phyloP scores from a whole-genome alignment of 37 sponge, comb jelly and placozoan genomes.

The Halichondria panicea region DNA sequence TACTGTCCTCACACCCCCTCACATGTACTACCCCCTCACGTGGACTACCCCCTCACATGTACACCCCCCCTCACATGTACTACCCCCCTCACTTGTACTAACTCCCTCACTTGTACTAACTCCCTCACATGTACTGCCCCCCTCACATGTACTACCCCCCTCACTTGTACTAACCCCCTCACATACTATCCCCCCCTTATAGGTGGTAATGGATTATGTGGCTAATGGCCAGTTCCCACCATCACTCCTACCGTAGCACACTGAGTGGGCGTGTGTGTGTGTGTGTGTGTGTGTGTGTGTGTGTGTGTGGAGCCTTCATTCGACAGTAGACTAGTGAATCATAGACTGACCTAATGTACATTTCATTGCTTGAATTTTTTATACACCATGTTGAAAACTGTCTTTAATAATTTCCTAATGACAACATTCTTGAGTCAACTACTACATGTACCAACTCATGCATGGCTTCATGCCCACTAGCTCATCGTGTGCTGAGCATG shows the following conservation, averaged over 20 bases:
- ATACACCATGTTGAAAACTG: too few relatives aligned
- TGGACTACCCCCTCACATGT: not conserved
- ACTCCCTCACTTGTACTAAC: not conserved
- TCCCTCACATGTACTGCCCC: not conserved
- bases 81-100: not conserved
- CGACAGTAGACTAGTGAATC: not conserved
- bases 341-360: too few relatives aligned
- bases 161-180: not conserved
- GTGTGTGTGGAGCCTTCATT: constrained; percentile 19
- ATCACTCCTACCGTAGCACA: constrained; percentile 31
- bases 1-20: not conserved
- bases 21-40: not conserved
- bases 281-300: constrained; percentile 43
- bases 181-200: not conserved
- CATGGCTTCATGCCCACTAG: too few relatives aligned
- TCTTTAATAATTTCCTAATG: too few relatives aligned
- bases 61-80: constrained; percentile 12
- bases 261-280: constrained; percentile 21
- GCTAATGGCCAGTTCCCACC: constrained; percentile 48
- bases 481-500: too few relatives aligned
- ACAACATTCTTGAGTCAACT: too few relatives aligned
- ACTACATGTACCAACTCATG: too few relatives aligned
- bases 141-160: not conserved
- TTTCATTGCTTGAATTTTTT: too few relatives aligned
- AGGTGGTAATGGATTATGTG: constrained; percentile 46